Conservation (phyloP, 2,797 vertebrate species). For the Paramormyrops hopkinsi region DNA sequence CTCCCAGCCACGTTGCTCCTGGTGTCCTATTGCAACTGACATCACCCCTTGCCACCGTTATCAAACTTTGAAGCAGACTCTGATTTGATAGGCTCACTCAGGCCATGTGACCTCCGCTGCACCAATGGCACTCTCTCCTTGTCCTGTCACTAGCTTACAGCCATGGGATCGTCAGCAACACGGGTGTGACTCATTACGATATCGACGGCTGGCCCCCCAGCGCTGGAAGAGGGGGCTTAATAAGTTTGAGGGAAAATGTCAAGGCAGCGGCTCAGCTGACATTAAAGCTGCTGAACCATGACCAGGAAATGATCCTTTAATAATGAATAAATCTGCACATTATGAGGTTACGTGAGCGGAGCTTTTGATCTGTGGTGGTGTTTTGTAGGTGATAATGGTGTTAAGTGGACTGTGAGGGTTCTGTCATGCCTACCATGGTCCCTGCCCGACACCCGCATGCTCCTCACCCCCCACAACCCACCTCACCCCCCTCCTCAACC, state of each 20-base stretch:
- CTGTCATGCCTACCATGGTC: neutral
- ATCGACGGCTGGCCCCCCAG: neutral
- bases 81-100: neutral
- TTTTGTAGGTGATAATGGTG: neutral
- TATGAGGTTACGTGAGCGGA: neutral
- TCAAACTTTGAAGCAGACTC: neutral
- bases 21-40: neutral
- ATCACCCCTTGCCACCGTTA: neutral
- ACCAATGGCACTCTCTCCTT: neutral
- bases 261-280: neutral
- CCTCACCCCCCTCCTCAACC: too few relatives aligned
- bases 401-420: neutral
- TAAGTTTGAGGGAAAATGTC: constrained; percentile 1
- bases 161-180: neutral
- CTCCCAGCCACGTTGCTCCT: neutral
- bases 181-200: neutral
- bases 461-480: too few relatives aligned
- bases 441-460: too few relatives aligned
- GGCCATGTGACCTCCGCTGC: neutral
- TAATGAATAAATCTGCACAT: neutral
- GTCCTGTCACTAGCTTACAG: neutral
- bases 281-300: neutral
- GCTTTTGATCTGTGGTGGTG: neutral
- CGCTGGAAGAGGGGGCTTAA: neutral
- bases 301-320: constrained; percentile 7